Evolutionary conservation across 2,113 vertebrate species (phyloP), one percentile per base, ranked within the genome.

Genomic region (Siniperca chuatsi): DNA sequence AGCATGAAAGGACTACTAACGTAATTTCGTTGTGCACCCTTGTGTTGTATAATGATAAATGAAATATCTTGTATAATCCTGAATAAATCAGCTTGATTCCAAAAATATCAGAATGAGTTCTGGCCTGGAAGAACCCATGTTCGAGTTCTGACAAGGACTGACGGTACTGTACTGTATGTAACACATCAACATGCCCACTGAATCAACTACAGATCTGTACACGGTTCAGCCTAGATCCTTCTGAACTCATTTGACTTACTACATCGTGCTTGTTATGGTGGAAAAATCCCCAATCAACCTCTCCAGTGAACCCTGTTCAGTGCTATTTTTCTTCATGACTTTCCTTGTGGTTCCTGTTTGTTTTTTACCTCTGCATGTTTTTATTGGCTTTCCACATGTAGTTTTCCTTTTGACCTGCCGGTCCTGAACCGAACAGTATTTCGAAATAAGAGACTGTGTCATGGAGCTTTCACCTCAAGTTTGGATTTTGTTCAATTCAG

Each of bases 321-420:
- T 72, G 33, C 57, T n/a, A 86, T 80, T 87, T 86, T 61, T 89
- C 78, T 86, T 89, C 16, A 73, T 48, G 54, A 62, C 62, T 46
- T 77, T 78, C 42, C 40, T n/a, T 35, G 50, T 73, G 69, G 40
- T 77, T 75, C 55, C 62, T 58, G 1, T 65, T 65, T 75, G 35
- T 77, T 71, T 86, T 89, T 65, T 29, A 62, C n/a, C 33, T 58
- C 72, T 72, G 44, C 37, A 29, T 81, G 79, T 90, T 90, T 89
- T 84, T 40, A 40, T 87, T 90, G 89, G 89, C 79, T 75, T 71
- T 37, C 73, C n/a, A 46, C 60, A 1, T 52, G 42, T 21, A 40
- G 13, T 82, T 84, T 81, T 80, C 21, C 60, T 66, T 77, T 73
- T 46, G 80, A 50, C 75, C 64, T 75, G 16, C 35, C 15, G 13